Evolutionary conservation across 2,113 vertebrate genomes (phyloP), one percentile per base, ranked within the genome.

Genomic region (Rhadina sibilatrix): DNA sequence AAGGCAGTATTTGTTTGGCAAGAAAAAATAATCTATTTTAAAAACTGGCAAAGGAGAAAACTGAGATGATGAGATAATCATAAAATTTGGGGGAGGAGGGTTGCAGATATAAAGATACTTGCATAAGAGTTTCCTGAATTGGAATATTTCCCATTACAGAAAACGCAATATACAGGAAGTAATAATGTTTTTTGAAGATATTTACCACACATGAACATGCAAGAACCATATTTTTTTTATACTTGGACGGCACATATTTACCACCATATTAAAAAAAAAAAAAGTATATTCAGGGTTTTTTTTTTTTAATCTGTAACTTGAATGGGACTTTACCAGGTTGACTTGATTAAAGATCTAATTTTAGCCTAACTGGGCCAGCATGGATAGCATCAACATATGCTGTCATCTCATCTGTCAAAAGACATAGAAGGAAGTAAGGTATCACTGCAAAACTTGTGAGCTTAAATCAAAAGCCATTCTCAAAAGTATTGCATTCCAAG

Each of bases 1-100:
- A 91, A 84, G 46, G 64, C 68, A 87, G 63, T 49, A 78, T 66
- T 93, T 74, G 40, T 84, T 81, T 89, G 93, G 81, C 93, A 90
- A 91, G 82, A 53, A 78, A 87, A 83, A 89, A 74, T 11, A 65
- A 71, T 31, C 77, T 91, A 81, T 95, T 95, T 93, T 84, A 18
- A 94, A 84, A 95, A 61, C 27, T 90, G 72, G 77, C 37, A 89
- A 81, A 65, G 46, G 22, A 87, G 42, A 84, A 89, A 84, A 93
- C 15, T 14, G n/a, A 89, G 35, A 83, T 9, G 38, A 88, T 71
- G 71, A 86, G 31, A 56, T 57, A 94, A 65, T 77, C 2, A 2
- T 60, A 87, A 91, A 84, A 91, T 57, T 22, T 91, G 56, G 65
- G 15, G 61, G 65, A 91, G 28, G 27, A 60, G 5, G 10, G 11